Evolutionary conservation across 2,113 vertebrate genomes (phyloP).

Genomic region (Mustela lutreola): DNA sequence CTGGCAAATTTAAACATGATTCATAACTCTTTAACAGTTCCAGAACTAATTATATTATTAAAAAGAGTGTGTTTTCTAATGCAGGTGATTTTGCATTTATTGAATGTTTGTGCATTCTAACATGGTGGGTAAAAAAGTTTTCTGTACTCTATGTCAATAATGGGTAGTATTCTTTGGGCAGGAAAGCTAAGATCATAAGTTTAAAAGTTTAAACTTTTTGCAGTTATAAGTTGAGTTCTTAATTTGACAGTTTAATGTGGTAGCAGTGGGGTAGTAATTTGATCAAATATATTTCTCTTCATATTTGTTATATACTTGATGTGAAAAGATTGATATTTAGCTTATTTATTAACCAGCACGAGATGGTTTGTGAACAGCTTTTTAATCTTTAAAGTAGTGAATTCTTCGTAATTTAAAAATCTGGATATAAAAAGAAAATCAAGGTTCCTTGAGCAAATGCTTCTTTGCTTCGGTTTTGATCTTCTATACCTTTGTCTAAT

Average conservation of each 20-base stretch:
- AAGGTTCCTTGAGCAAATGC: neutral
- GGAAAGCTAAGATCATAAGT: neutral
- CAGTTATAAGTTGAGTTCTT: neutral
- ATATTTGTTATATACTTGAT: neutral
- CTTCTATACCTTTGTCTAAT: neutral
- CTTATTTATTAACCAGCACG: neutral
- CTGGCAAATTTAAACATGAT: neutral
- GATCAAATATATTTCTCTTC: slow-evolving; percentile 18
- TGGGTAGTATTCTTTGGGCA: neutral
- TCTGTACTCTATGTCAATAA: neutral
- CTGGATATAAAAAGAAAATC: neutral
- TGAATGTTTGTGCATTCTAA: neutral
- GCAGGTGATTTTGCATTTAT: neutral
- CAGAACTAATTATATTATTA: slow-evolving; percentile 19
- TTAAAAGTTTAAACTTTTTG: neutral
- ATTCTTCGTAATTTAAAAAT: slow-evolving; percentile 28
- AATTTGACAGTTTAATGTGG: slow-evolving; percentile 33
- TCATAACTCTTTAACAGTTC: neutral
- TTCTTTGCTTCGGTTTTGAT: slow-evolving; percentile 49
- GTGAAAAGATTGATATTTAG: neutral
- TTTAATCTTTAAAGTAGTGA: neutral
- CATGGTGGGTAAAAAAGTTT: neutral
- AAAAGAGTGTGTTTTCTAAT: slow-evolving; percentile 9
- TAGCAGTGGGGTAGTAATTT: neutral
- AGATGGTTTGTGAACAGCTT: neutral